Conservation (phyloP, 2,888 invertebrate genomes). For the Caenorhabditis japonica region DNA sequence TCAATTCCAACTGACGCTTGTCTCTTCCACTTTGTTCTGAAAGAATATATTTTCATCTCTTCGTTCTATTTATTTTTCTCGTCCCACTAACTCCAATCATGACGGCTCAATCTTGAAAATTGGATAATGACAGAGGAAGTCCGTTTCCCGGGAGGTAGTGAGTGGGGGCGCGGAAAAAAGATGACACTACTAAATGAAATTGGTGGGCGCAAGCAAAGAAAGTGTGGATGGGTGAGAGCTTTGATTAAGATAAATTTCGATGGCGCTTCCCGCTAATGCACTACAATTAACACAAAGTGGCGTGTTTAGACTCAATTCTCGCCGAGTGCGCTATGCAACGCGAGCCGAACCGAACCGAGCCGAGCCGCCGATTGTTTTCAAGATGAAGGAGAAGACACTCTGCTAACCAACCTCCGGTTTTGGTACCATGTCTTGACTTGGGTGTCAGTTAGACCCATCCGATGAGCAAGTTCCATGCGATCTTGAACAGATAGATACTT, state of each 20-base stretch:
- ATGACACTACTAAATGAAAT: conserved; percentile 53
- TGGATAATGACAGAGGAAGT: conserved; percentile 48
- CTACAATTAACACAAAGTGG: conserved; percentile 61
- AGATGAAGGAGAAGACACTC: conserved; percentile 1
- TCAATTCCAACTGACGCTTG: conserved; percentile 97
- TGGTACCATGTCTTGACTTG: conserved; percentile 99
- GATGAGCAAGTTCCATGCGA: conserved; percentile 94
- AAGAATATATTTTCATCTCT: conserved; percentile 50
- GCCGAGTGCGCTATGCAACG: conserved; percentile 21
- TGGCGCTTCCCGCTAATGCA: conserved; percentile 53
- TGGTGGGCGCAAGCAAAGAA: conserved; percentile 48
- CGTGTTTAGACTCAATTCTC: conserved; percentile 59
- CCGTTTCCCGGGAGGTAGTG: conserved; percentile 28
- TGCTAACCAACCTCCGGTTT: conserved; percentile 85
- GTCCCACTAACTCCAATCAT: conserved; percentile 5
- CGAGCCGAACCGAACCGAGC: too few relatives aligned
- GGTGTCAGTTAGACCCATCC: conserved; percentile 92
- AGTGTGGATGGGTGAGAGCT: conserved; percentile 46
- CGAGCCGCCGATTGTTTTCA: conserved; percentile 35
- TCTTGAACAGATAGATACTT: conserved; percentile 81
- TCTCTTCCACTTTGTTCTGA: conserved; percentile 98
- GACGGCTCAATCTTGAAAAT: conserved; percentile 44
- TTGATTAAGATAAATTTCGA: conserved; percentile 63
- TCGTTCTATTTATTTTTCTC: neutral
- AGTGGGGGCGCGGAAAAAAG: conserved; percentile 46